Evolutionary conservation across 2,797 vertebrate genomes (phyloP).

Genomic region (Bovichtus diacanthus): DNA sequence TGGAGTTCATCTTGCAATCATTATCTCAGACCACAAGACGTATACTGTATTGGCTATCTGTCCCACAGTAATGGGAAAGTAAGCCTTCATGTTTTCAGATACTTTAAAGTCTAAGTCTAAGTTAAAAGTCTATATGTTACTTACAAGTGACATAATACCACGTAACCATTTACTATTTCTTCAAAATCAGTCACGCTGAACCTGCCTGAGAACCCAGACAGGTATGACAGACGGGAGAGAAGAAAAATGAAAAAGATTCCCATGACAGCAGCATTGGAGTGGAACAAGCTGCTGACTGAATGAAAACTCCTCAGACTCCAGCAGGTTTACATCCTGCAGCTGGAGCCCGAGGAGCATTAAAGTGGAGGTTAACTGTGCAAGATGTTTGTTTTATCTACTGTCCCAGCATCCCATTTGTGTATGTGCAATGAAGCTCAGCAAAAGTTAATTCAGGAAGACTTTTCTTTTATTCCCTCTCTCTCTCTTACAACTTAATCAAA

Average conservation of each 20-base stretch:
- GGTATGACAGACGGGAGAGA: background rate
- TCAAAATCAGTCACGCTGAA: background rate
- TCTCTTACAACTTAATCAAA: too few relatives aligned
- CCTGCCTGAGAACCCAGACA: background rate
- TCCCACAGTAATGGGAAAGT: too few relatives aligned
- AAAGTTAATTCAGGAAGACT: too few relatives aligned
- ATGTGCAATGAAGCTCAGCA: background rate
- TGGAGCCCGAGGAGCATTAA: conserved; percentile 15
- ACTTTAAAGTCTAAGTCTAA: too few relatives aligned
- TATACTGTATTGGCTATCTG: too few relatives aligned
- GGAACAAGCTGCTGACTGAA: conserved; percentile 36
- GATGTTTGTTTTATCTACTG: background rate
- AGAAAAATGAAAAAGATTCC: background rate
- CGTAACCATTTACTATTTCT: background rate
- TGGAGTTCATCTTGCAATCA: too few relatives aligned
- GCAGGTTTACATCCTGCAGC: conserved; percentile 19
- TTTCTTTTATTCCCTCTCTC: too few relatives aligned
- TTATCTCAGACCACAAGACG: too few relatives aligned
- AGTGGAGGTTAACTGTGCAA: background rate
- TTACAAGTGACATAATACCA: background rate
- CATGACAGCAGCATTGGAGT: conserved; percentile 4
- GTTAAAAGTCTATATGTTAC: too few relatives aligned
- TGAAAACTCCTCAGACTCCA: conserved; percentile 6
- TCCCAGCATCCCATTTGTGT: conserved; percentile 12
- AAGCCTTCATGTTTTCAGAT: too few relatives aligned